A percentile compares a stretch with the other conserved stretches of the same genome.
phyloP scores from a whole-genome alignment of 2,113 vertebrate species.

The Microcebus tavaratra region DNA sequence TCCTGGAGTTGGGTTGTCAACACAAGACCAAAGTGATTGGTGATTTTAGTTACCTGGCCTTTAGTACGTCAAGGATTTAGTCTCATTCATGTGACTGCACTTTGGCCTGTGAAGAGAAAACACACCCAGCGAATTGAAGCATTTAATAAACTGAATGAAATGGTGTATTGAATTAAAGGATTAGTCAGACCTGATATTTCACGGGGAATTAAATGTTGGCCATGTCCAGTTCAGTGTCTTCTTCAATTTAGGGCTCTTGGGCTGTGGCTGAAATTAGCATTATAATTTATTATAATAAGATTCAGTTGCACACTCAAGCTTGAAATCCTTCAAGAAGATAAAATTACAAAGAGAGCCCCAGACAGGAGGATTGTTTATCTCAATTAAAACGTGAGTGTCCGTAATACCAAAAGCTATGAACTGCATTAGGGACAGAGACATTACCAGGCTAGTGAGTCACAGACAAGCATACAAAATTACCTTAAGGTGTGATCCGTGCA shows the following conservation, averaged over 20 bases:
- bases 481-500: neutral
- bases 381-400: slow-evolving; percentile 20
- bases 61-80: neutral
- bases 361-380: slow-evolving; percentile 33
- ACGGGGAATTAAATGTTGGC: slow-evolving; percentile 53
- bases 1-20: neutral
- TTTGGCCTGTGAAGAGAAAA: slow-evolving; percentile 28
- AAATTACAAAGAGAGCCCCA: slow-evolving; percentile 31
- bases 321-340: slow-evolving; percentile 62
- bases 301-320: slow-evolving; percentile 55
- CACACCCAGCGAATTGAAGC: neutral
- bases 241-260: slow-evolving; percentile 40
- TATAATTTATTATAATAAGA: slow-evolving; percentile 72
- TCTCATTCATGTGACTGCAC: neutral
- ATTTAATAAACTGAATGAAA: slow-evolving; percentile 64
- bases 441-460: neutral
- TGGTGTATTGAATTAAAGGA: slow-evolving; percentile 48
- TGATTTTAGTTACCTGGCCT: neutral
- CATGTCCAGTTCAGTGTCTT: slow-evolving; percentile 41
- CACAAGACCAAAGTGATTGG: neutral
- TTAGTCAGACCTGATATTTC: slow-evolving; percentile 69
- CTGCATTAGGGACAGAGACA: neutral
- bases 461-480: neutral
- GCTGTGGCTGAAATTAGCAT: slow-evolving; percentile 56
- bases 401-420: neutral